A percentile compares a stretch with the other conserved stretches of the same genome.
These are phyloP conservation scores for Chelonus formosanus DNA, from an alignment of 2,888 invertebrate genomes.

Conservation along the genomic window DNA sequence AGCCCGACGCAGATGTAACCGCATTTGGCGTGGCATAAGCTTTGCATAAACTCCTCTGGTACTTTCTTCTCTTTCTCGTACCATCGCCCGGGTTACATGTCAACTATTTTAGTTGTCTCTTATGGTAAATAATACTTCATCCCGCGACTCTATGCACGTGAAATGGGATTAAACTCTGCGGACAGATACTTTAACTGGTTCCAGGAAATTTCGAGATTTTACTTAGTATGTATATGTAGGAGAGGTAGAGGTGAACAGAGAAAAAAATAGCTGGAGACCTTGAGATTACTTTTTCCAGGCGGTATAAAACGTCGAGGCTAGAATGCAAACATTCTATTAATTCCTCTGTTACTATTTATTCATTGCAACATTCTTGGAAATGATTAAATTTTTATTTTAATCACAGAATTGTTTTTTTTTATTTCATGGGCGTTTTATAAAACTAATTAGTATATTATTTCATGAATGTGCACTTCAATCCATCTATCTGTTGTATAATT, in stretches of 20 bases:
- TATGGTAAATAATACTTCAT: conserved; percentile 37
- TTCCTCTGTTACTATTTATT: not conserved
- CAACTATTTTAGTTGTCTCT: conserved; percentile 26
- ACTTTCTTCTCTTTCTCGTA: conserved; percentile 18
- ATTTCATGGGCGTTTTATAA: not conserved
- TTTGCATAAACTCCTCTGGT: conserved; percentile 35
- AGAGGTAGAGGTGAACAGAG: conserved; percentile 6
- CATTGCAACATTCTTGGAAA: not conserved
- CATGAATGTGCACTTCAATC: not conserved
- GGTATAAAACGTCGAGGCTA: not conserved
- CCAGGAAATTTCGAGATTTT: conserved; percentile 19
- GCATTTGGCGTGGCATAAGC: conserved; percentile 33
- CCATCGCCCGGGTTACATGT: conserved; percentile 19
- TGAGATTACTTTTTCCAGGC: conserved; percentile 7
- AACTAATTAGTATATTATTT: too few species aligned
- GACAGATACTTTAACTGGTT: conserved; percentile 29
- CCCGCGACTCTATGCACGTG: conserved; percentile 13
- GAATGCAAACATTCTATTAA: not conserved
- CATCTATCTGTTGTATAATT: not conserved
- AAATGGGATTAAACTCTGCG: conserved; percentile 32
- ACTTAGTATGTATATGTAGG: not conserved
- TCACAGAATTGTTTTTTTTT: too few species aligned
- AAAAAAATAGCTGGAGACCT: not conserved
- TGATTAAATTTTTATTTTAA: not conserved
- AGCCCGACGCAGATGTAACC: conserved; percentile 40